Evolutionary conservation across 2,113 vertebrate genomes (phyloP), one percentile per base, ranked within the genome.

Genomic region (Mola mola): DNA sequence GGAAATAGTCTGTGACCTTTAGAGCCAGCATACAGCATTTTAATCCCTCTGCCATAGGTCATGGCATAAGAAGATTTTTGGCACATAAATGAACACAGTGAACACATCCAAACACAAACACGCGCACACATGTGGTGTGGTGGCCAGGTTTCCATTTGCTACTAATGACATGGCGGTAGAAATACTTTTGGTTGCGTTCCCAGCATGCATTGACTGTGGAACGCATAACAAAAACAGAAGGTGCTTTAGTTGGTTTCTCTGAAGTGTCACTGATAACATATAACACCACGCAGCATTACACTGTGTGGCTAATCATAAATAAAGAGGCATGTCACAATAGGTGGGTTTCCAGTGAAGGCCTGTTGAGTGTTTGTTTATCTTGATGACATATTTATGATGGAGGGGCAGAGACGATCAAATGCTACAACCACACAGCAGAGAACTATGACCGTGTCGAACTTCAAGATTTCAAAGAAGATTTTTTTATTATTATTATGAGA

Each of bases 1-100:
- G 44, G 56, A 75, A 84, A 74, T 6, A n/a, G 28, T 66, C 61
- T 75, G 75, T 82, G 69, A 81, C 65, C 65, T 56, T 75, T 42
- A 31, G 44, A 50, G 52, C 52, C 50, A 41, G 29, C 28, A 42
- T 55, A 26, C 40, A 55, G 34, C 51, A 56, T 67, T 66, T 33
- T 11, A 65, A 46, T 60, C 66, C 43, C 28, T 19, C 36, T 26
- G 38, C 29, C 52, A 49, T 52, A 68, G 61, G 28, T 80, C 40
- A 51, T 31, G 37, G 50, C 42, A 28, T 31, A 5, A 40, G 41
- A 47, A 69, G 66, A 72, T 75, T 75, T 59, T 67, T 48, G 34
- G 50, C 44, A 40, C 37, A 49, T 37, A 22, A 44, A 49, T n/a
- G 20, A 60, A 36, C 31, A 13, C 5, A n/a, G 17, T 10, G 42